Evolutionary conservation across 2,113 vertebrate species (phyloP), one percentile per base, ranked within the genome.

Genomic region (Sylvicapra grimmia): DNA sequence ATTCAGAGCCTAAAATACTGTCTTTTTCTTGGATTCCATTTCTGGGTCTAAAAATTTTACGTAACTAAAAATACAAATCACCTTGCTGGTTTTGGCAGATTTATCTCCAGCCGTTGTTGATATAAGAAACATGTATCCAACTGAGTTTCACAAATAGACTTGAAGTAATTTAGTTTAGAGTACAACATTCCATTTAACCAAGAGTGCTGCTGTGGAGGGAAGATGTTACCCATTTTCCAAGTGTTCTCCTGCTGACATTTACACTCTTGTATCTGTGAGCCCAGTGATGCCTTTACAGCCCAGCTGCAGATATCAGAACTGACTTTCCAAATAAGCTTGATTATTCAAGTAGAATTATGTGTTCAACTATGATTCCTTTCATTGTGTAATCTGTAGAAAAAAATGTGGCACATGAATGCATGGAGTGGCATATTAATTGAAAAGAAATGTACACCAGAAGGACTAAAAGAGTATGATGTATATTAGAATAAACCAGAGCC

Each of bases 61-160:
- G 0, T 86, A 96, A 96, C 96, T 98, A 97, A 98, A 98, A 98
- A 98, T 93, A 97, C 82, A 97, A 94, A 97, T 95, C 75, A n/a
- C 4, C 3, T 31, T 63, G 72, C 86, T 8, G 19, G 54, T 97
- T 98, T 98, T 96, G 94, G 88, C 95, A 97, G 96, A 97, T 98
- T 98, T 98, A 97, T 97, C 86, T 94, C 63, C 87, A 86, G 92
- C 95, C 95, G 29, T 96, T 97, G 94, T 98, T 98, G 98, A 86
- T 97, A 93, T 94, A 98, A 47, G 10, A 98, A 98, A 97, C 95
- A 83, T 59, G 72, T 54, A 98, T 98, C 98, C 97, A 96, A 82
- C 96, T n/a, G 98, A 93, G 89, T 90, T 92, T 98, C 94, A 93
- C 97, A 98, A 98, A 96, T 96, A 98, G 96, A 86, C 51, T 96